Base-by-base conservation (phyloP, 2,888 invertebrate species). In the Tetragonisca angustula region DNA sequence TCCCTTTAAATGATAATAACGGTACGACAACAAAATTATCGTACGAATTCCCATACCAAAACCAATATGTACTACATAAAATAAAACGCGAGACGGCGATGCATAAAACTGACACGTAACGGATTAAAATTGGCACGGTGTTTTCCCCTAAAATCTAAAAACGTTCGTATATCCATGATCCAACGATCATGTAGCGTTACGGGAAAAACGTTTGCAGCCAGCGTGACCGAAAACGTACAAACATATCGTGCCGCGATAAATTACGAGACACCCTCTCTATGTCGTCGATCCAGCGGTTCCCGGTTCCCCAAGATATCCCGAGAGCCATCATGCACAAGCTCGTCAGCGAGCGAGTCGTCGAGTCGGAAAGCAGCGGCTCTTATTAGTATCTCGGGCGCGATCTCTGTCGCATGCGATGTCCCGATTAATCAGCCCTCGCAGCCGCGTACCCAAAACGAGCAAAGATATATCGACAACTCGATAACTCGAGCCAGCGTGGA, bases 401-500 rank as follows among this genome's bases (percentile, higher is more conserved):
- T 81, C 81, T 36, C 49, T 64, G 54, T 75, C 75, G 56, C 71
- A 27, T 32, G 54, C 56, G 43, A 65, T 43, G 64, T 61, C 71
- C 36, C 68, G 67, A 75, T 74, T 79, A 70, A 78, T 68, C 74
- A 70, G 24, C 49, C n/a, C 62, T 32, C 56, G 21, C 56, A 59
- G 61, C 59, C 43, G 15, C 70, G 43, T 59, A 67, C 32, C 24
- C 54, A 43, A 67, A 73, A 78, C 79, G 67, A 61, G 61, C 72
- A 72, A 67, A 59, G 70, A 50, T 72, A 71, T 56, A 43, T 43
- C 43, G 43, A 43, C 72, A 61, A n/a, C 54, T 64, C 70, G 81
- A 74, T 64, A 80, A 79, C 68, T 54, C 56, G 21, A 50, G 17
- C 9, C 27, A 21, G 32, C n/a, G 67, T 36, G 36, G 61, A 43